phyloP scores from a whole-genome alignment of 1,140 invertebrate species.

The Halesus radiatus region DNA sequence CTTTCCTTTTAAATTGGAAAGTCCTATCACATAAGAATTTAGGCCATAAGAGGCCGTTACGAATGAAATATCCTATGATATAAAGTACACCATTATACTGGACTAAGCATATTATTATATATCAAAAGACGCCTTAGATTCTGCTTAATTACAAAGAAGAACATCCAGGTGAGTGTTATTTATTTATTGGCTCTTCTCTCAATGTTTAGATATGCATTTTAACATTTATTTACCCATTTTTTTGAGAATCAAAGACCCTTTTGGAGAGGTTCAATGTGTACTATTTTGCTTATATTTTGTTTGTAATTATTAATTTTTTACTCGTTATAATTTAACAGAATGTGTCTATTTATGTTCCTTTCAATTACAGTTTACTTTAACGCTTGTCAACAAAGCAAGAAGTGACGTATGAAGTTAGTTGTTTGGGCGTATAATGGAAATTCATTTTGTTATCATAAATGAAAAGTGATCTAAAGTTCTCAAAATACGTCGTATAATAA shows the following conservation, averaged over 20 bases:
- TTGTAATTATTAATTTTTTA: slow-evolving; percentile 4
- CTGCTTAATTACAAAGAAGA: background rate
- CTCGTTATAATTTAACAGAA: slow-evolving; percentile 5
- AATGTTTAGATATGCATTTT: background rate
- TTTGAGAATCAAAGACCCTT: slow-evolving; percentile 5
- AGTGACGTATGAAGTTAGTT: slow-evolving; percentile 37
- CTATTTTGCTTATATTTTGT: slow-evolving; percentile 29
- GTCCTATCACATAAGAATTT: slow-evolving; percentile 39
- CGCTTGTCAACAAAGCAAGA: slow-evolving; percentile 32
- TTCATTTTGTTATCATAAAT: slow-evolving; percentile 37
- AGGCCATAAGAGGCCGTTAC: slow-evolving; percentile 32
- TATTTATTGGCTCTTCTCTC: background rate
- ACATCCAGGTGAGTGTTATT: slow-evolving; percentile 42
- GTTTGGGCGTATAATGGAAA: slow-evolving; percentile 39
- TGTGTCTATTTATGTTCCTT: slow-evolving; percentile 27
- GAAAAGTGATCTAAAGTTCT: slow-evolving; percentile 31
- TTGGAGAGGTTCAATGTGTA: background rate
- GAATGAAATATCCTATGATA: slow-evolving; percentile 21
- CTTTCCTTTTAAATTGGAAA: slow-evolving; percentile 17
- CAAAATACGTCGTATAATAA: background rate
- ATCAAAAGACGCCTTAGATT: background rate
- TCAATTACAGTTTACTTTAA: slow-evolving; percentile 42
- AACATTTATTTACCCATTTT: slow-evolving; percentile 28
- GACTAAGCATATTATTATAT: slow-evolving; percentile 13
- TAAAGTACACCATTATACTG: slow-evolving; percentile 16